Evolutionary conservation across 2,888 invertebrate genomes (phyloP), one percentile per base, ranked within the genome.

Genomic region (Blomia tropicalis): DNA sequence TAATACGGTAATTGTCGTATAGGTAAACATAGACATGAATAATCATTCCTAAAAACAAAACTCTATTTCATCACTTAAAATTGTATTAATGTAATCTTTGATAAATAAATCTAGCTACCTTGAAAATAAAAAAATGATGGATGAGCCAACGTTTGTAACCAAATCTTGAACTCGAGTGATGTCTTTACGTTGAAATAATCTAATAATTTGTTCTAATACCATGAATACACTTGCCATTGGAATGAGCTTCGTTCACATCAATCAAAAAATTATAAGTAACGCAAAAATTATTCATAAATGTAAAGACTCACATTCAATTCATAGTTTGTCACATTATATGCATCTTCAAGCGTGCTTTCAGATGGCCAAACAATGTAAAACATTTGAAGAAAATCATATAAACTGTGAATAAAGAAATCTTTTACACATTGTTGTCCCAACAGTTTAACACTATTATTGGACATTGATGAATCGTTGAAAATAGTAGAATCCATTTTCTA

Each of bases 301-400:
- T 19, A 2, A 17, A 31, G n/a, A 32, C 60, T 58, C 25, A 60
- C 60, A 14, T 29, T 58, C 3, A 60, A 22, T 36, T 60, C 60
- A 53, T 60, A 60, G 44, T 51, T 31, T 1, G 53, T 30, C 36
- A 59, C 59, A 59, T 59, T 41, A 31, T 59, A 43, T 1, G 41
- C 23, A 32, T 43, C 17, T 2, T 60, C 60, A 14, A 36, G 30
- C 1, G 32, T 60, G 22, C 31, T 29, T 2, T 60, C 60, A 1
- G 30, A 51, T 14, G 60, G 60, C 2, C 51, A 60, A 14, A 60
- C 4, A 19, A 60, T 60, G 30, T 60, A 60, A 19, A 60, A 60
- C 19, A 60, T 27, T n/a, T 44, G 29, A 23, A 60, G 31, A 23
- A 60, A 51, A 14, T 60, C 60, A 11, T 59, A 25, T 11, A 60